A percentile compares a stretch with the other conserved stretches of the same genome.
These are phyloP conservation scores for Protophormia terraenovae DNA, from an alignment of 2,888 invertebrate genomes.

Conservation along the genomic window DNA sequence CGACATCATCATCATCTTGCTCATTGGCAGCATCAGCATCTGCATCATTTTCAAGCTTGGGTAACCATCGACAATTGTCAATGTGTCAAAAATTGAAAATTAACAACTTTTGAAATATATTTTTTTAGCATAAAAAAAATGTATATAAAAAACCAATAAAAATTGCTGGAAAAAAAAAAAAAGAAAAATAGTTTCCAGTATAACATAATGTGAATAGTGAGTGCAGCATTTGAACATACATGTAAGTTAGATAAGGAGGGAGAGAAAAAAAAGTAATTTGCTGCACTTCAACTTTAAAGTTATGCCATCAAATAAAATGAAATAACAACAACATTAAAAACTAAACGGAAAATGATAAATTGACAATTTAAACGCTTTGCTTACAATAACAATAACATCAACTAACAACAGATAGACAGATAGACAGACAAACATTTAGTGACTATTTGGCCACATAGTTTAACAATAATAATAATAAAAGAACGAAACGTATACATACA, in stretches of 20 bases:
- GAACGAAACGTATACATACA: too few relatives aligned
- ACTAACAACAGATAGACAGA: neutral
- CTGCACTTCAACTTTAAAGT: constrained; percentile 66
- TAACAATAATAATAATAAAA: constrained; percentile 38
- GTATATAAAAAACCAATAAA: constrained; percentile 57
- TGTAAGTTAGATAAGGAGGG: constrained; percentile 23
- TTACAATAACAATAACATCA: constrained; percentile 42
- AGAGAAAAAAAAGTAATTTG: constrained; percentile 63
- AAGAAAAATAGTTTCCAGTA: constrained; percentile 38
- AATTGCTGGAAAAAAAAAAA: constrained; percentile 41
- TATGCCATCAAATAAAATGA: constrained; percentile 65
- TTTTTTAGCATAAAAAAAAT: constrained; percentile 25
- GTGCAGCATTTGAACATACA: neutral
- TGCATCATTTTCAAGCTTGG: constrained; percentile 60
- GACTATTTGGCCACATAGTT: constrained; percentile 53
- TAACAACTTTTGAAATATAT: constrained; percentile 66
- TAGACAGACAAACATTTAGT: constrained; percentile 12
- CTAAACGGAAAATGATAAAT: constrained; percentile 68
- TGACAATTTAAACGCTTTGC: constrained; percentile 69
- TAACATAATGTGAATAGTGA: neutral
- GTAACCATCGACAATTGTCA: constrained; percentile 67
- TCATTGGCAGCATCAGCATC: constrained; percentile 31
- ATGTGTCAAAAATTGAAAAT: constrained; percentile 67
- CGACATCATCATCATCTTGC: neutral
- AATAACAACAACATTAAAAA: constrained; percentile 48